These are phyloP conservation scores for Mythimna albipuncta DNA, from an alignment of 2,888 invertebrate genomes.

Conservation along the genomic window DNA sequence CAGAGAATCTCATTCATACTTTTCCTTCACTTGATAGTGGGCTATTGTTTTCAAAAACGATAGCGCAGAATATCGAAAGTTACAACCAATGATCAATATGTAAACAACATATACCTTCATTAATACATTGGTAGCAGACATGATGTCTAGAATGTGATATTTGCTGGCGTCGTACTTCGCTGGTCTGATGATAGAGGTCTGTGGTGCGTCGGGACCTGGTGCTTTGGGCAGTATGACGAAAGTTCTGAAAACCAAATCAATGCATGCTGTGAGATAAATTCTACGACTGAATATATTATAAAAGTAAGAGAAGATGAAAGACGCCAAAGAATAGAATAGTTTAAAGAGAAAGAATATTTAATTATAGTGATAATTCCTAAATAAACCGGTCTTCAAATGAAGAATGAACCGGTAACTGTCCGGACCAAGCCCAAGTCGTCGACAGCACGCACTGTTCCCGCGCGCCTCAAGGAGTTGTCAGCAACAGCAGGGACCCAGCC, in stretches of 20 bases:
- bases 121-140: constrained; percentile 69
- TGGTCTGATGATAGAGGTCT: constrained; percentile 88
- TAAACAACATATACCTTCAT: constrained; percentile 69
- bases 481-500: too few relatives aligned
- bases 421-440: too few relatives aligned
- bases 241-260: constrained; percentile 62
- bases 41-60: too few relatives aligned
- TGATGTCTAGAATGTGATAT: constrained; percentile 74
- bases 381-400: neutral
- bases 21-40: too few relatives aligned
- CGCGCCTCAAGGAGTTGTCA: too few relatives aligned
- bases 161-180: constrained; percentile 86
- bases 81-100: too few relatives aligned
- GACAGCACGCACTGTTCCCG: too few relatives aligned
- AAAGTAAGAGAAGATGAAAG: too few relatives aligned
- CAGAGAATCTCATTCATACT: too few relatives aligned
- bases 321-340: neutral
- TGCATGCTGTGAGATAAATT: neutral
- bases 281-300: neutral
- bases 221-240: constrained; percentile 76
- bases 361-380: neutral
- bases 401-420: too few relatives aligned
- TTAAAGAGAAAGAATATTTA: neutral
- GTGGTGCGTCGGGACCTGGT: constrained; percentile 77
- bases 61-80: too few relatives aligned